Conservation (phyloP, 2,888 invertebrate species). For the Diabrotica balteata region DNA sequence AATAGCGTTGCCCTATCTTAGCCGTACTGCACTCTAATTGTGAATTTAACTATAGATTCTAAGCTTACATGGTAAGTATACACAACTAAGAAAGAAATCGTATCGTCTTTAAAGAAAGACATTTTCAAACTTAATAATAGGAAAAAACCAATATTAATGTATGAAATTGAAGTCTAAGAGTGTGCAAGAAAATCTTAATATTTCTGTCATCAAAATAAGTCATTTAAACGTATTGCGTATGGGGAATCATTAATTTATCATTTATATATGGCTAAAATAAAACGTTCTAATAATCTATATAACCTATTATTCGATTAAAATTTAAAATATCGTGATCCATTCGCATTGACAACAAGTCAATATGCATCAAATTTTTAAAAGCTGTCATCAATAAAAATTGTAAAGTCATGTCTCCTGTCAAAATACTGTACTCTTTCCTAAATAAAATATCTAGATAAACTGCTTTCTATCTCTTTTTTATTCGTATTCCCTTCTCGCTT, state of each 20-base stretch:
- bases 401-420: constrained; percentile 23
- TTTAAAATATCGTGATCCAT: not conserved
- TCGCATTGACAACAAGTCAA: constrained; percentile 21
- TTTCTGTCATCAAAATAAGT: not conserved
- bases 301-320: not conserved
- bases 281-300: not conserved
- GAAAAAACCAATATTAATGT: too few relatives aligned
- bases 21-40: too few relatives aligned
- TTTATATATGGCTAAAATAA: not conserved
- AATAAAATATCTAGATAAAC: constrained; percentile 24
- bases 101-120: too few relatives aligned
- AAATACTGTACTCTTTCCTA: constrained; percentile 13
- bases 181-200: not conserved
- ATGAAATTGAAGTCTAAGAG: too few relatives aligned
- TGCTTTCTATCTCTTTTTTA: constrained; percentile 1
- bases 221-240: not conserved
- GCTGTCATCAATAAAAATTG: constrained; percentile 28
- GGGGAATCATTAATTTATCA: not conserved
- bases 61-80: too few relatives aligned
- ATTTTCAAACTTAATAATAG: too few relatives aligned
- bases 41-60: too few relatives aligned
- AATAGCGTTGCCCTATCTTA: too few relatives aligned
- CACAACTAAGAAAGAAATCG: too few relatives aligned
- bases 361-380: constrained; percentile 24
- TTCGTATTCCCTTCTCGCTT: not conserved